phyloP scores from a whole-genome alignment of 1,140 invertebrate species.

The Oppia nitens region DNA sequence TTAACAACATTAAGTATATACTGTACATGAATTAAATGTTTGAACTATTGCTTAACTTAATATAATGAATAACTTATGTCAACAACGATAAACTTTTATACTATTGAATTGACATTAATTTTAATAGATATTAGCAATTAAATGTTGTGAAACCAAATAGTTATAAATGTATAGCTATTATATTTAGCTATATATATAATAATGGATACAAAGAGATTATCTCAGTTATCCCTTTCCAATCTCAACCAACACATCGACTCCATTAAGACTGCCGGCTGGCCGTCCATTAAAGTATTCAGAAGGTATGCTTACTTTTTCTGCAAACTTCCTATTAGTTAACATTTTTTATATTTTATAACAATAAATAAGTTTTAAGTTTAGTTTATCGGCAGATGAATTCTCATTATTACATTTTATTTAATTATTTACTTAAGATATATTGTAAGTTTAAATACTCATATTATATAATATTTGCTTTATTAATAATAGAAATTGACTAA shows the following conservation, averaged over 20 bases:
- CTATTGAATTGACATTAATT: background rate
- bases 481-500: background rate
- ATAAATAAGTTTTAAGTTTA: background rate
- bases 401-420: too few relatives aligned
- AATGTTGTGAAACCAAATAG: background rate
- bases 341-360: background rate
- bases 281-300: slow-evolving; percentile 5
- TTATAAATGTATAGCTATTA: background rate
- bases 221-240: slow-evolving; percentile 10
- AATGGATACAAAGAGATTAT: background rate
- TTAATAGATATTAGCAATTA: background rate
- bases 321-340: background rate
- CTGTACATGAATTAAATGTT: too few relatives aligned
- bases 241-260: slow-evolving; percentile 6
- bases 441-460: background rate
- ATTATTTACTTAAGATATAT: background rate
- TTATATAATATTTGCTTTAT: background rate
- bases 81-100: background rate
- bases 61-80: background rate
- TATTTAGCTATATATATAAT: too few relatives aligned
- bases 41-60: background rate
- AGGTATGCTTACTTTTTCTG: background rate
- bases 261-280: background rate
- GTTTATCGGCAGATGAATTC: background rate
- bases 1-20: too few relatives aligned